Evolutionary conservation across 2,797 vertebrate species (phyloP), one percentile per base, ranked within the genome.

Genomic region (Dromococcyx pavoninus): DNA sequence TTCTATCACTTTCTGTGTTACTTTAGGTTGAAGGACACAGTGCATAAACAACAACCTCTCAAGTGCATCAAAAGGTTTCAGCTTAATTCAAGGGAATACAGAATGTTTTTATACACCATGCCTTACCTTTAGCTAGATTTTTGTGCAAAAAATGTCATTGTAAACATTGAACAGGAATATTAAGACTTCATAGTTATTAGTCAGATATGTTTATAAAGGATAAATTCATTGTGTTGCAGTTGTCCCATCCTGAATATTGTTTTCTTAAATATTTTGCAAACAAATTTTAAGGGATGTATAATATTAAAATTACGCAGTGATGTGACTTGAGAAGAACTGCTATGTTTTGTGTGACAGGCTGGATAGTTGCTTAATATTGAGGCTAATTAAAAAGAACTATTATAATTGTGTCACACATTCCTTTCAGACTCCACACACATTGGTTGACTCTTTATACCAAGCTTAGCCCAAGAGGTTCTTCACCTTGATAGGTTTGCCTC

Each of bases 21-120:
- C 81, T 95, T 95, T 83, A 84, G 48, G 54, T 86, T 93, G 93
- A 95, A 95, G 89, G 89, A 91, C 90, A 91, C 25, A 24, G 19
- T 71, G 62, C 37, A 85, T 33, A 76, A 91, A 80, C 27, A 93
- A 67, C 41, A 72, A 56, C 27, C 37, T 62, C 54, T 91, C 2
- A 2, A 81, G 70, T 30, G 86, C 44, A 84, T 88, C 53, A 81
- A 61, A 95, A 86, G 14, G 17, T 60, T 92, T 92, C 37, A 35
- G 15, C 60, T 67, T 86, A 81, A 94, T 81, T 92, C 58, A 89
- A 83, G 66, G 66, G 35, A 95, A 61, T 56, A 71, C 12, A 64
- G 27, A 72, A 48, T 74, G 11, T 30, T 84, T 90, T 87, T 69
- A 46, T 30, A 71, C 2, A 74, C 21, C 6, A 21, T 80, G 33